These are phyloP conservation scores for Numenius arquata DNA, from an alignment of 2,113 vertebrate species.

Conservation along the genomic window DNA sequence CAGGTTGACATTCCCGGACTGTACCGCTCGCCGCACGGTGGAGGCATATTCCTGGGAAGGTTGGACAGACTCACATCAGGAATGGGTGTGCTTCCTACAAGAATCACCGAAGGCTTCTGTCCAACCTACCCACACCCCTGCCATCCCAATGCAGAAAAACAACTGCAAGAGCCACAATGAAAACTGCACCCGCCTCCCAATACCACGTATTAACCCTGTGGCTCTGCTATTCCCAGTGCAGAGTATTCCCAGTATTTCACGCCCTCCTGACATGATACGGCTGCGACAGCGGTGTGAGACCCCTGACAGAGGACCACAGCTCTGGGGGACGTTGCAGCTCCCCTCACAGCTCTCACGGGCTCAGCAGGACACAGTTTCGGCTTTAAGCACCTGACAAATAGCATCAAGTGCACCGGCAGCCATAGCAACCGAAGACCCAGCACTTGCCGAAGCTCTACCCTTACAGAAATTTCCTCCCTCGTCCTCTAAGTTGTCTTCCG, in stretches of 20 bases:
- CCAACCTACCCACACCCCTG: neutral
- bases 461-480: neutral
- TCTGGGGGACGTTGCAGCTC: neutral
- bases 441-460: neutral
- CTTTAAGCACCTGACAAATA: neutral
- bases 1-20: slow-evolving; percentile 81
- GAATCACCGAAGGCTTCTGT: neutral
- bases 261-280: fast-evolving
- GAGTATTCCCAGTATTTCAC: neutral
- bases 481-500: fast-evolving
- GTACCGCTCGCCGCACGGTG: slow-evolving; percentile 84
- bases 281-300: no score
- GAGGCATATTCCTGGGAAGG: slow-evolving; percentile 87
- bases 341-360: neutral
- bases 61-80: neutral
- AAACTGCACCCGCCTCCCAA: neutral
- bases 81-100: neutral
- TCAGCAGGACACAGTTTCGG: neutral
- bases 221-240: neutral
- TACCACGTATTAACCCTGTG: fast-evolving
- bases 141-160: neutral
- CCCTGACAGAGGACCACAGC: no score
- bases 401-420: neutral
- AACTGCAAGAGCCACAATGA: neutral
- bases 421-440: no score